Evolutionary conservation across 2,797 vertebrate genomes (phyloP), one percentile per base, ranked within the genome.

Genomic region (Parotocinclus haroldoi): DNA sequence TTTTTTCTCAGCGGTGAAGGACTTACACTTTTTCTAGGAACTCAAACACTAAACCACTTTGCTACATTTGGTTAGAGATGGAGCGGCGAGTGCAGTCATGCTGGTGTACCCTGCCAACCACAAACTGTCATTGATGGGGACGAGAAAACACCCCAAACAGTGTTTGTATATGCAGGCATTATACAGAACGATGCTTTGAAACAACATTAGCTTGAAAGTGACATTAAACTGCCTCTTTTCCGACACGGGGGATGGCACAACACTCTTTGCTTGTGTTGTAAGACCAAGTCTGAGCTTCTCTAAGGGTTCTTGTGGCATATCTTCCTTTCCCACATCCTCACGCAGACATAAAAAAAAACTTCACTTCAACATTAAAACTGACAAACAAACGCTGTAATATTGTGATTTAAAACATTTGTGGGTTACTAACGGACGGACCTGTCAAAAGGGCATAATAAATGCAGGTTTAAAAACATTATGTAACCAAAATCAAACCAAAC

Each of bases 311-410:
- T 76, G 68, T 63, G 65, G 71, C 44, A 3, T 57, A 17, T 38
- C 60, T 59, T 44, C 52, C 17, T 55, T 54, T 52, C 49, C 76
- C 76, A 74, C 72, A 72, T 77, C 72, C 69, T 67, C 13, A 53
- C 50, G 68, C 60, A 73, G 53, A 45, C 27, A 44, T 40, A 10
- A 51, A 19, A 11, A 27, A 27, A 5, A 27, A 27, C 27, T 27
- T 27, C 27, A 27, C 27, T 27, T 27, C 27, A 27, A 27, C 27
- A 27, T 27, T 27, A 27, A 27, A 27, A 27, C 27, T 27, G 27
- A 27, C 27, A 27, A 27, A 27, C 27, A 27, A 27, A 27, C 5
- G 27, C 27, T 27, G 27, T 27, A 27, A 27, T 2, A 27, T 27
- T 27, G 27, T 27, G n/a, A n/a, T n/a, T n/a, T n/a, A n/a, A n/a